A percentile compares a stretch with the other conserved stretches of the same genome.
phyloP scores from a whole-genome alignment of 2,888 invertebrate species.

The Pammene aurita region DNA sequence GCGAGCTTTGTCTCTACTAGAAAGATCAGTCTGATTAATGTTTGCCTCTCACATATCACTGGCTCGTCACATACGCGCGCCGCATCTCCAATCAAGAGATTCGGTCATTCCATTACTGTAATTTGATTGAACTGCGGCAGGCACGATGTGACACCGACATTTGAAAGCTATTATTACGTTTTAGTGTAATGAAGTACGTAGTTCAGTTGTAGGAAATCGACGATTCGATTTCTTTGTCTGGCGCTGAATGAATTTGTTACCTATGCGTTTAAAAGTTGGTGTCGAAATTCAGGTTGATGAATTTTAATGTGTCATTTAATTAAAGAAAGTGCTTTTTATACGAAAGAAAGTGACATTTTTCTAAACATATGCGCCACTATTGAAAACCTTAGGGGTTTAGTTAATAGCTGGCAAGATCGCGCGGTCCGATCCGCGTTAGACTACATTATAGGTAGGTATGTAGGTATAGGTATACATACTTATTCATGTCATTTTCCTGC shows the following conservation, averaged over 20 bases:
- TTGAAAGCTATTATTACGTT: constrained; percentile 35
- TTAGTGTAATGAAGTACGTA: constrained; percentile 36
- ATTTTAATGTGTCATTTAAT: constrained; percentile 1
- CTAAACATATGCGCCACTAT: too few relatives aligned
- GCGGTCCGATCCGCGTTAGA: too few relatives aligned
- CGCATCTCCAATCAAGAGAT: constrained; percentile 40
- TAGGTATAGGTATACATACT: too few relatives aligned
- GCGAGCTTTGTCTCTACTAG: constrained; percentile 5
- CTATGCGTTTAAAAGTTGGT: background rate
- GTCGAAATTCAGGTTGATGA: background rate
- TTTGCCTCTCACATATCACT: constrained; percentile 25
- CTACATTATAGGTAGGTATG: too few relatives aligned
- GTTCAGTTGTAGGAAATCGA: constrained; percentile 35
- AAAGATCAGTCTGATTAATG: constrained; percentile 34
- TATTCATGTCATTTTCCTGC: too few relatives aligned
- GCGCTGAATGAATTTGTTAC: background rate
- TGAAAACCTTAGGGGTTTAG: too few relatives aligned
- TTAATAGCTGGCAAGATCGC: too few relatives aligned
- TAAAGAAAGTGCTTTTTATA: too few relatives aligned
- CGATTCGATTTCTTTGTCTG: constrained; percentile 25
- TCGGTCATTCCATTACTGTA: constrained; percentile 40
- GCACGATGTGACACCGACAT: constrained; percentile 35
- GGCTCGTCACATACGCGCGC: constrained; percentile 32
- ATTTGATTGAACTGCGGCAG: constrained; percentile 38
- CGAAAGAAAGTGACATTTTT: too few relatives aligned